phyloP scores from a whole-genome alignment of 2,888 invertebrate genomes.

The Copidosoma aretas region DNA sequence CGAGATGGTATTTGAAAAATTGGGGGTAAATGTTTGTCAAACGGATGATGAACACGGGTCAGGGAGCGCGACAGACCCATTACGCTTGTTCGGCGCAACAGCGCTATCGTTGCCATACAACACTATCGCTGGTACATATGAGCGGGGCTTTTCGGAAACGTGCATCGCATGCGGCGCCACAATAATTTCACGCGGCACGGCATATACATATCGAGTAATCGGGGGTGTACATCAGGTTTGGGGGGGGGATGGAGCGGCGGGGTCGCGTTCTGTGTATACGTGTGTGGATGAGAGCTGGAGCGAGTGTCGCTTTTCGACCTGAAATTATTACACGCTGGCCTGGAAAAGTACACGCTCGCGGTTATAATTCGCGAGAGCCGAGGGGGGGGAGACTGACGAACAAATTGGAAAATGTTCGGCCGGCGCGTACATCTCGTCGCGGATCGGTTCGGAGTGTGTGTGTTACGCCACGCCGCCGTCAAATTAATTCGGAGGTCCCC shows the following conservation, averaged over 20 bases:
- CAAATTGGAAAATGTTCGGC: constrained; percentile 49
- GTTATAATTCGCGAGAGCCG: constrained; percentile 27
- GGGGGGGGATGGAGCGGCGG: constrained; percentile 14
- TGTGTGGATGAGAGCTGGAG: not conserved
- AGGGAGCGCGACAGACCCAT: no score
- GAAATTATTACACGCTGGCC: constrained; percentile 7
- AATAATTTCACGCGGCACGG: constrained; percentile 29
- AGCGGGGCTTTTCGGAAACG: not conserved
- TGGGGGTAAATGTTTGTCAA: no score
- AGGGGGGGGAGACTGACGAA: constrained; percentile 21
- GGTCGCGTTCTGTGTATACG: not conserved
- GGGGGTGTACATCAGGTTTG: constrained; percentile 36
- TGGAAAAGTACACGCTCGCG: constrained; percentile 26
- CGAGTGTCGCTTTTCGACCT: not conserved
- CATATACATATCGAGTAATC: constrained; percentile 36
- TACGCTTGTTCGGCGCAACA: no score
- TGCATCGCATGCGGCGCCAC: not conserved
- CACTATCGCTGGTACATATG: no score
- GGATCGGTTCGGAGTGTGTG: no score
- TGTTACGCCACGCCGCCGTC: constrained; percentile 48
- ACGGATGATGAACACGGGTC: no score
- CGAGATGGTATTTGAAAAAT: no score
- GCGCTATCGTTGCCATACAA: no score
- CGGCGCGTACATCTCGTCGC: constrained; percentile 36
- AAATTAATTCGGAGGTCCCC: constrained; percentile 47